A percentile compares a stretch with the other conserved stretches of the same genome.
Evolutionary conservation across 2,797 vertebrate species (phyloP).

Genomic region (Girardinus metallicus): DNA sequence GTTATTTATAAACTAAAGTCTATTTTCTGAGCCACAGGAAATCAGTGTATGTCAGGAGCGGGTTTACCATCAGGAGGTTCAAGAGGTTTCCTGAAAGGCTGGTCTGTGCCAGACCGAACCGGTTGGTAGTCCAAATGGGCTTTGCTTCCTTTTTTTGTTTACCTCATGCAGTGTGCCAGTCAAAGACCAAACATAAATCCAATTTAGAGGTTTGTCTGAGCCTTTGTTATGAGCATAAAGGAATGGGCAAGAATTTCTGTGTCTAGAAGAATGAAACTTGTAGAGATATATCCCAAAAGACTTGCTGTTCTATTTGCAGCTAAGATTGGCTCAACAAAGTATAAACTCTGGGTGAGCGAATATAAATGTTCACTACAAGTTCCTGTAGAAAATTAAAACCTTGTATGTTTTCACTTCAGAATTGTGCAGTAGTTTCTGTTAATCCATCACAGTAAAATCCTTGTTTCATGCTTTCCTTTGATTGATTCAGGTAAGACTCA

Average conservation of each 20-base stretch:
- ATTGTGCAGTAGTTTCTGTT: not conserved
- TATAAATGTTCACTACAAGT: not conserved
- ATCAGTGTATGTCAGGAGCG: not conserved
- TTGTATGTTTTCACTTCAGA: not conserved
- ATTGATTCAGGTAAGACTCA: slow-evolving; percentile 58
- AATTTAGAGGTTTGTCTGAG: not conserved
- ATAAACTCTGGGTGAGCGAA: not conserved
- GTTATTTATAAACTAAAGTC: not conserved
- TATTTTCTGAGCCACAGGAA: not conserved
- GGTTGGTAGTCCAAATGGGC: too few species aligned
- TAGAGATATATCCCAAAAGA: not conserved
- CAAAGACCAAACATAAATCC: not conserved
- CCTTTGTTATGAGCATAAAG: not conserved
- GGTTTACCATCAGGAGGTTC: not conserved
- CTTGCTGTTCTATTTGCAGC: not conserved
- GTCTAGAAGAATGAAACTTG: not conserved
- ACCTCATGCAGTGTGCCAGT: not conserved
- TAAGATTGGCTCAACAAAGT: not conserved
- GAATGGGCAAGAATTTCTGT: not conserved
- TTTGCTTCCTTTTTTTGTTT: too few species aligned
- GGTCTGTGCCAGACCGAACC: too few species aligned
- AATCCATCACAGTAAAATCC: slow-evolving; percentile 1
- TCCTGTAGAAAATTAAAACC: not conserved
- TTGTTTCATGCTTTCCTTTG: slow-evolving; percentile 38
- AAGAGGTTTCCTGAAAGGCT: too few species aligned